Percentiles rank a stretch among this genome's conserved stretches.
phyloP scores from a whole-genome alignment of 2,113 vertebrate genomes.

The Xyliphius kryptos region DNA sequence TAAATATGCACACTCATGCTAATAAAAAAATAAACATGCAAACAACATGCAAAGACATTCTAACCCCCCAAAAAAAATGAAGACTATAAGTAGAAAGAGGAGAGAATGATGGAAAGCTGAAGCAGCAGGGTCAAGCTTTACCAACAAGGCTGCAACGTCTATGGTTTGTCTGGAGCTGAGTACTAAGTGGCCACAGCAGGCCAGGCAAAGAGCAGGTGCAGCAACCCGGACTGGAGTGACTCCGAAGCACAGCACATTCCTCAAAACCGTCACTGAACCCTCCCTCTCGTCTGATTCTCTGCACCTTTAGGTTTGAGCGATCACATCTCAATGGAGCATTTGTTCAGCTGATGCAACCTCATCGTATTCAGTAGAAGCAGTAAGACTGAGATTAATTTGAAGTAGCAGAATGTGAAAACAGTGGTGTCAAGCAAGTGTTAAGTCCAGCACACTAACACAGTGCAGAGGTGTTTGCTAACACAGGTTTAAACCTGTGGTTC shows the following conservation, averaged over 20 bases:
- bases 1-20: too few species aligned
- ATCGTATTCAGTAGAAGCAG: not conserved
- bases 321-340: conserved; percentile 5
- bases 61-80: too few species aligned
- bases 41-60: too few species aligned
- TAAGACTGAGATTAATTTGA: too few species aligned
- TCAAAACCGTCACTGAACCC: conserved; percentile 21
- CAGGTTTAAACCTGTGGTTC: conserved; percentile 25
- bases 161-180: conserved; percentile 38
- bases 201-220: conserved; percentile 31
- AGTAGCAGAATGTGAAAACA: not conserved
- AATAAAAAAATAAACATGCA: too few species aligned
- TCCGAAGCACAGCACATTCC: conserved; percentile 25
- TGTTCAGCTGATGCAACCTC: conserved; percentile 18
- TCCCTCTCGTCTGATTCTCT: conserved; percentile 10
- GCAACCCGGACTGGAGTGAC: conserved; percentile 8
- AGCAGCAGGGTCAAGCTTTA: conserved; percentile 44
- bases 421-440: conserved; percentile 9
- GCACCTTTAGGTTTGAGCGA: conserved; percentile 15
- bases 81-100: too few species aligned
- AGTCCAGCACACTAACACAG: conserved; percentile 11
- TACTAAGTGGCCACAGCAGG: conserved; percentile 36
- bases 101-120: conserved; percentile 9
- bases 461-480: too few species aligned
- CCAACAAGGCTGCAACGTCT: conserved; percentile 30